These are phyloP conservation scores for Trachelus troglodyta DNA, from an alignment of 2,888 invertebrate genomes.

Conservation along the genomic window DNA sequence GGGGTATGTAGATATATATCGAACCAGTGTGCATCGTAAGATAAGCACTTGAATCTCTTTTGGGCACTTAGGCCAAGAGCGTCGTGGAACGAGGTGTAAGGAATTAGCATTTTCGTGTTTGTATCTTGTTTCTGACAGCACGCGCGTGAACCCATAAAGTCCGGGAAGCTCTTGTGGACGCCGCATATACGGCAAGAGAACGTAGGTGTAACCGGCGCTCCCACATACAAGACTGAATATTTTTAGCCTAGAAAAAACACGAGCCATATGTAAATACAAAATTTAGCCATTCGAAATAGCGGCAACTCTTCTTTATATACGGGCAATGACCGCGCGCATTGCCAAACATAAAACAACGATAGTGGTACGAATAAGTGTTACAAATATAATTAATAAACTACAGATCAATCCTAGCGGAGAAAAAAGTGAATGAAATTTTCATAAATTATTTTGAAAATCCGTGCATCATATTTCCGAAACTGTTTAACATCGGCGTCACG, in stretches of 20 bases:
- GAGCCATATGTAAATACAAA: slow-evolving; percentile 27
- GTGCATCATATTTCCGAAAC: neutral
- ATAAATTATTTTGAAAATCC: neutral
- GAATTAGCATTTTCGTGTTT: slow-evolving; percentile 50
- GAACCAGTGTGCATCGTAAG: slow-evolving; percentile 37
- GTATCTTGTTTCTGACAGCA: slow-evolving; percentile 47
- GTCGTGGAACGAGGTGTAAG: slow-evolving; percentile 27
- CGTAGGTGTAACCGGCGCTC: slow-evolving; percentile 33
- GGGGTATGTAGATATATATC: slow-evolving; percentile 18
- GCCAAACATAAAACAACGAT: neutral
- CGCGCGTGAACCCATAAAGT: slow-evolving; percentile 39
- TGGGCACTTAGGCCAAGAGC: slow-evolving; percentile 41
- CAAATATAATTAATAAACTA: too few relatives aligned
- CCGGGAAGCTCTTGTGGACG: neutral
- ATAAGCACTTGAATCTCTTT: slow-evolving; percentile 54
- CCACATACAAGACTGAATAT: slow-evolving; percentile 25
- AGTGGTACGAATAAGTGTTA: neutral
- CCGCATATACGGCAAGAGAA: neutral
- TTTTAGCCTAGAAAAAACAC: slow-evolving; percentile 27
- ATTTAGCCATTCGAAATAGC: slow-evolving; percentile 1
- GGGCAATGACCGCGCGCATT: neutral
- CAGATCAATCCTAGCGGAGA: too few relatives aligned
- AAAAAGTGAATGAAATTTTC: neutral
- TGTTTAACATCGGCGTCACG: neutral
- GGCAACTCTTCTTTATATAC: neutral